Evolutionary conservation across 2,113 vertebrate genomes (phyloP), one percentile per base, ranked within the genome.

Genomic region (Circaetus cinerascens): DNA sequence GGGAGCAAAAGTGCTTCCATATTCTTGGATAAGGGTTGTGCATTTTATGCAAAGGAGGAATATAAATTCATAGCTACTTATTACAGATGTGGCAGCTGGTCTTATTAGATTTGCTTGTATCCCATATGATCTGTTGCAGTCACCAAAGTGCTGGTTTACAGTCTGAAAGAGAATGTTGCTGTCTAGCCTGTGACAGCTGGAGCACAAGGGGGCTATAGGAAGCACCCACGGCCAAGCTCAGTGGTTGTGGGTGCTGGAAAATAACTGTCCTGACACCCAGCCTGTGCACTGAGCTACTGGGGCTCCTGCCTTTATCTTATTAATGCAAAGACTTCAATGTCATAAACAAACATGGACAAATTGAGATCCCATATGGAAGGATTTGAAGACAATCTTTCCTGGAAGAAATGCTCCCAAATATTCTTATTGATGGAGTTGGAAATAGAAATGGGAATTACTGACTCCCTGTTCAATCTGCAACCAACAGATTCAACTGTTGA

Each of bases 381-480:
- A 21, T 13, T n/a, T 53, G 53, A 82, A 73, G 90, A 75, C 26
- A 51, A 62, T 92, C 66, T 82, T 93, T 50, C 62, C 62, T 38
- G 23, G 43, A 77, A 79, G 41, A 72, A 89, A 67, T 40, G 18
- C 20, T 85, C 57, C 83, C 66, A 78, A 60, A 66, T 63, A 51
- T 74, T 86, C 25, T 77, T 81, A 9, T 27, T 79, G 91, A 68
- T 0, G 1, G 76, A 75, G 60, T 0, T 86, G 79, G 72, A 73
- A 92, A 67, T 88, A 86, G 68, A 85, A 91, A 60, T 81, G 64
- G 73, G 88, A 93, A 64, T 93, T 75, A 82, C 41, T 60, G 72
- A 72, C 48, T 95, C 86, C 51, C 63, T 83, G n/a, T 60, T 95
- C 88, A 84, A 64, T 86, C 60, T 94, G 68, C 56, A 85, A n/a